phyloP scores from a whole-genome alignment of 2,797 vertebrate species.

The Pseudochromis fuscus region DNA sequence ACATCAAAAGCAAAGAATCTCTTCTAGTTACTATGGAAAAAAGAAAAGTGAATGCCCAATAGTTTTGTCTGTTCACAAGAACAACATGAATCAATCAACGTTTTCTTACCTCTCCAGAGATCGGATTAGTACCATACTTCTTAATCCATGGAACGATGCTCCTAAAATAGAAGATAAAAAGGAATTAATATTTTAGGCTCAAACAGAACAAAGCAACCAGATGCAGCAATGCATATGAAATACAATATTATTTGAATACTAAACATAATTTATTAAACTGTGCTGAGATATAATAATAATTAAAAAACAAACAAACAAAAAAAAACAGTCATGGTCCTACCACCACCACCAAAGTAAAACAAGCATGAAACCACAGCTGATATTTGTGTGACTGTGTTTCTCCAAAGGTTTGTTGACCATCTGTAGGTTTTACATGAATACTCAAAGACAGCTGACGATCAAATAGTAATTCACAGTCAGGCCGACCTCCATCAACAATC shows the following conservation, averaged over 20 bases:
- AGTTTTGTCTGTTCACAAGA: neutral
- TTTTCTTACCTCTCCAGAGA: constrained; percentile 91
- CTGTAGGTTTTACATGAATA: neutral
- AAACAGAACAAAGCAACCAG: neutral
- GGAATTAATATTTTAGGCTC: neutral
- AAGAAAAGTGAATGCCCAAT: neutral
- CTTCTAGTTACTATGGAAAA: neutral
- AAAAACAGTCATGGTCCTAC: neutral
- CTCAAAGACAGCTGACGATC: neutral
- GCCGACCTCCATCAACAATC: too few species aligned
- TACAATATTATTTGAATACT: neutral
- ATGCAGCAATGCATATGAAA: neutral
- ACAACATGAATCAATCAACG: rapidly evolving
- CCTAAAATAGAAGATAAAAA: constrained; percentile 74
- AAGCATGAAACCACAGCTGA: neutral
- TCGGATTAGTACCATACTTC: constrained; percentile 94
- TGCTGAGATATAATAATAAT: too few species aligned
- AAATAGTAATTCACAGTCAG: neutral
- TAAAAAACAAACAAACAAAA: neutral
- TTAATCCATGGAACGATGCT: constrained; percentile 99
- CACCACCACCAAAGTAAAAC: neutral
- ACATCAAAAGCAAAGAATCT: neutral
- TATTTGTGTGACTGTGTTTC: neutral
- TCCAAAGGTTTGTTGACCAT: neutral
- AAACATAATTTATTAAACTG: too few species aligned